Conservation (phyloP, 2,797 vertebrate species). For the Alosa sapidissima region DNA sequence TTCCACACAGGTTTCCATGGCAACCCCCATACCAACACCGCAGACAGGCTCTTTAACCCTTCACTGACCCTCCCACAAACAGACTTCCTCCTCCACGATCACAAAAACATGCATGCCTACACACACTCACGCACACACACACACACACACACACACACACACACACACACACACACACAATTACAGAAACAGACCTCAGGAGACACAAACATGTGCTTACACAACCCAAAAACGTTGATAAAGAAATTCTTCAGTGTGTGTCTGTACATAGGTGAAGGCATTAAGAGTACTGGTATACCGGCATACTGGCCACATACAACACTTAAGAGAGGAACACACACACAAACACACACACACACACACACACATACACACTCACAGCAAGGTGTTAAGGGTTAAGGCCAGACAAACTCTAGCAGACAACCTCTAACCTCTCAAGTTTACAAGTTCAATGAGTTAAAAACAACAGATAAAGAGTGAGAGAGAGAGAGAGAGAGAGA, state of each 20-base stretch:
- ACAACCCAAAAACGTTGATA: neutral
- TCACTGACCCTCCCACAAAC: slow-evolving; percentile 68
- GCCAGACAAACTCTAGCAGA: neutral
- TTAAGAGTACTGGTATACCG: no score
- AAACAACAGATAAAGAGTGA: neutral
- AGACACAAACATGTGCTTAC: neutral
- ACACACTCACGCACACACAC: neutral
- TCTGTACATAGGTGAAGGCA: neutral
- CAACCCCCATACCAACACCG: slow-evolving; percentile 77
- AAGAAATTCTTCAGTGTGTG: neutral
- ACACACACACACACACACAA: neutral
- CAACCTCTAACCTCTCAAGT: neutral
- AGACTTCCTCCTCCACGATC: slow-evolving; percentile 67
- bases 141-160: neutral
- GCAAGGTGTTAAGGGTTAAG: neutral
- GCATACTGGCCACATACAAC: neutral
- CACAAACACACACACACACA: neutral
- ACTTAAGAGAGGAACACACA: neutral
- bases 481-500: neutral
- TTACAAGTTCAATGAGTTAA: neutral
- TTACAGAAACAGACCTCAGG: neutral
- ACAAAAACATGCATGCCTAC: slow-evolving; percentile 11
- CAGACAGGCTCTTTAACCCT: slow-evolving; percentile 77
- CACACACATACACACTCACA: neutral
- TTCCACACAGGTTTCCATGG: slow-evolving; percentile 78